Conservation (phyloP, 2,797 vertebrate species). For the Staurois parvus region DNA sequence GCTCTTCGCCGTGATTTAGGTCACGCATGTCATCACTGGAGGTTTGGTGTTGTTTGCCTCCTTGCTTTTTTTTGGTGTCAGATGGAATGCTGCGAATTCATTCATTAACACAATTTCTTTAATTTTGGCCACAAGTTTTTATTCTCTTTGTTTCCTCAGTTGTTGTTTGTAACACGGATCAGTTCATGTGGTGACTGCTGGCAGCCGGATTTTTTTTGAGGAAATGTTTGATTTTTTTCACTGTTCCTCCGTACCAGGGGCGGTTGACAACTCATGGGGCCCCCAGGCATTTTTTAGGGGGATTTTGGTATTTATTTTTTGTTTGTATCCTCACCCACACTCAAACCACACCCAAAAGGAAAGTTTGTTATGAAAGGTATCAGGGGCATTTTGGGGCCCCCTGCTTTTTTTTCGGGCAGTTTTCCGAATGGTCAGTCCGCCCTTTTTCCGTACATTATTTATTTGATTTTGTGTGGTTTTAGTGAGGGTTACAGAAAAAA, state of each 20-base stretch:
- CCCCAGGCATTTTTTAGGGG: no score
- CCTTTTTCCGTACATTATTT: not conserved
- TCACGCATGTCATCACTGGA: slow-evolving; percentile 37
- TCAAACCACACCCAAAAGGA: no score
- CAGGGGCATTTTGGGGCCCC: no score
- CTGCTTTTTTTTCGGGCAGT: no score
- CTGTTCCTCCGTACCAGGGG: not conserved
- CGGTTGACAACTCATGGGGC: no score
- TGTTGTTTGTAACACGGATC: slow-evolving; percentile 16
- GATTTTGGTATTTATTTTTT: no score
- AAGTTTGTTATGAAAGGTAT: no score
- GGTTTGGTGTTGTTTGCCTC: slow-evolving; percentile 34
- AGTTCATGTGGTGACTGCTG: not conserved
- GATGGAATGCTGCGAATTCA: slow-evolving; percentile 29
- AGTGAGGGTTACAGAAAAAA: not conserved
- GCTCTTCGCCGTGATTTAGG: slow-evolving; percentile 28
- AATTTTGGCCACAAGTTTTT: slow-evolving; percentile 48
- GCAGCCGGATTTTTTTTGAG: no score
- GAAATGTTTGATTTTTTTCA: not conserved
- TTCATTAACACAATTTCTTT: slow-evolving; percentile 50
- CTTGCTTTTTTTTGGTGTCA: slow-evolving; percentile 33
- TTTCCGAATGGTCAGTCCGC: no score
- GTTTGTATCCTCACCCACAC: no score
- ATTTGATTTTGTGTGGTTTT: not conserved
- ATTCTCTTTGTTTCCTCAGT: slow-evolving; percentile 14